phyloP scores from a whole-genome alignment of 2,888 invertebrate genomes.

The Taenaris catops region DNA sequence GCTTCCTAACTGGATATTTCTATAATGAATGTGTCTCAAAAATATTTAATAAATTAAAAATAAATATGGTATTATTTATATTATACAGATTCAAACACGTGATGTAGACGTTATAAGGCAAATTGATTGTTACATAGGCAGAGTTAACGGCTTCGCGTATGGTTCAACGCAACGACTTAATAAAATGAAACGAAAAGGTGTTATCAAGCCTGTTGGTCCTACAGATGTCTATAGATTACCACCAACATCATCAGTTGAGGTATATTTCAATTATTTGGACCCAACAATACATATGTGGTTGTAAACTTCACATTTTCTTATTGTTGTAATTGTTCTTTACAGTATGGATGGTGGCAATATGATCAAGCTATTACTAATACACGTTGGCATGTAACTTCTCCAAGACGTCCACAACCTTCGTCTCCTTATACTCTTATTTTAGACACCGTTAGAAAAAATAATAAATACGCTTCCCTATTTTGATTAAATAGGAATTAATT shows the following conservation, averaged over 20 bases:
- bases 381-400: conserved; percentile 59
- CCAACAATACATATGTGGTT: too few species aligned
- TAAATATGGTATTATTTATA: background rate
- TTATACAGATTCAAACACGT: conserved; percentile 44
- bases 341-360: conserved; percentile 73
- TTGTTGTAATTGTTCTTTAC: conserved; percentile 23
- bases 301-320: too few species aligned
- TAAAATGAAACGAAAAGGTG: conserved; percentile 72
- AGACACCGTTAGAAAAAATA: conserved; percentile 56
- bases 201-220: conserved; percentile 75
- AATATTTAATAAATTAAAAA: background rate
- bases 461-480: conserved; percentile 65
- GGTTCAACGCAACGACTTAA: conserved; percentile 64
- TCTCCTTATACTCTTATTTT: conserved; percentile 60
- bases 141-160: conserved; percentile 77
- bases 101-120: conserved; percentile 53
- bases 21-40: too few species aligned
- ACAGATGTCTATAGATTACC: conserved; percentile 70
- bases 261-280: conserved; percentile 22
- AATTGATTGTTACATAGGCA: conserved; percentile 69
- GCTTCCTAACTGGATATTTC: conserved; percentile 44
- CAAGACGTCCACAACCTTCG: conserved; percentile 53
- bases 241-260: conserved; percentile 62
- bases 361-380: conserved; percentile 50
- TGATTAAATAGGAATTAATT: conserved; percentile 24